Conservation (phyloP, 30 jellyfish, hydroid and myxozoan genomes). For the Hydra vulgaris region DNA sequence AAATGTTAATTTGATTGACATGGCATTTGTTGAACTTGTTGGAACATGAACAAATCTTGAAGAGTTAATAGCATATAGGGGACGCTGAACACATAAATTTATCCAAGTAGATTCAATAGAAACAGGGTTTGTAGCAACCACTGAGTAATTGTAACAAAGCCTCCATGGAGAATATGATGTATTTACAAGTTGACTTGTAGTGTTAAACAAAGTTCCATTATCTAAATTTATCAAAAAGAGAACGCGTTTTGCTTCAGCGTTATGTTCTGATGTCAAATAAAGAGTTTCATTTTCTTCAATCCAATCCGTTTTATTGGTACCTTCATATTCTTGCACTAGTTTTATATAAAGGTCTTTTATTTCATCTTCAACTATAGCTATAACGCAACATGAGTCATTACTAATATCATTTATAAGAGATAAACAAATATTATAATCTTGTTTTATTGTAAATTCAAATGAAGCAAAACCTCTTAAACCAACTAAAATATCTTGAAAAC, state of each 20-base stretch:
- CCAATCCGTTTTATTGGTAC: conserved; percentile 7
- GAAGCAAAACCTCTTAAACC: conserved; percentile 8
- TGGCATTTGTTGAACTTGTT: not conserved
- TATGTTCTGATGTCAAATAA: not conserved
- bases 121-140: not conserved
- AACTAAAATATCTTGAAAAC: not conserved
- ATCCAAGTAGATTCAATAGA: not conserved
- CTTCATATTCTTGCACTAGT: not conserved
- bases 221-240: not conserved
- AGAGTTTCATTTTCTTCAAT: conserved; percentile 23
- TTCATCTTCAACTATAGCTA: conserved; percentile 6
- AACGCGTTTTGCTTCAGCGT: not conserved
- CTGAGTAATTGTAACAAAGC: not conserved
- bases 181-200: not conserved
- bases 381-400: not conserved
- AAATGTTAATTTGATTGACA: not conserved
- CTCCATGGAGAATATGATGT: conserved; percentile 7
- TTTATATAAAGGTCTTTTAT: not conserved
- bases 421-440: conserved; percentile 13
- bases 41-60: not conserved
- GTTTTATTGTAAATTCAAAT: not conserved
- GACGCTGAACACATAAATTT: not conserved
- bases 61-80: not conserved
- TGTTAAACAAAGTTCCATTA: conserved; percentile 4
- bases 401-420: conserved; percentile 14